These are phyloP conservation scores for Oithona nana DNA, from an alignment of 2,888 invertebrate genomes.

Conservation along the genomic window DNA sequence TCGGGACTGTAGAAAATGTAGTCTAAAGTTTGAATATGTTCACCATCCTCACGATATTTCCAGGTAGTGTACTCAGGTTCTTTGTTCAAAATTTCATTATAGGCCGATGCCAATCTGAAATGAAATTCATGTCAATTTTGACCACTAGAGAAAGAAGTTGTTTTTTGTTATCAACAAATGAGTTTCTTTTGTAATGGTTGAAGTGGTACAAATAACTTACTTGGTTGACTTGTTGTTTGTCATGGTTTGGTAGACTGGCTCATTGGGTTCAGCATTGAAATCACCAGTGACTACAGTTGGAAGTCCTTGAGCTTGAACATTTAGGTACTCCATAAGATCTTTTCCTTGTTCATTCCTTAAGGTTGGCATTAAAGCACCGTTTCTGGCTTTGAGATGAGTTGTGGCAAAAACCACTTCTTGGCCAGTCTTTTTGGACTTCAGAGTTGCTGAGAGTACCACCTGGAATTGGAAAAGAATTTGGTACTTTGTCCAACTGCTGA, in stretches of 20 bases:
- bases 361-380: constrained; percentile 43
- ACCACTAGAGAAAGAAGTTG: no score
- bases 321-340: constrained; percentile 40
- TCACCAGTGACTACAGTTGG: constrained; percentile 50
- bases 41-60: constrained; percentile 49
- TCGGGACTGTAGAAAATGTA: constrained; percentile 46
- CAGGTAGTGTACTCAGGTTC: constrained; percentile 56
- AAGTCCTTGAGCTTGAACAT: constrained; percentile 30
- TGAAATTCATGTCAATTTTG: background rate
- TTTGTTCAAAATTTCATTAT: constrained; percentile 24
- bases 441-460: constrained; percentile 40
- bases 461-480: constrained; percentile 22
- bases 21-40: constrained; percentile 51
- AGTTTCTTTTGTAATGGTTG: background rate
- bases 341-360: constrained; percentile 50
- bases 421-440: constrained; percentile 36
- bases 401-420: constrained; percentile 45
- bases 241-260: constrained; percentile 39
- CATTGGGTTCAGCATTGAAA: constrained; percentile 52
- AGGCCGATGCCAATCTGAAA: constrained; percentile 20
- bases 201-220: background rate
- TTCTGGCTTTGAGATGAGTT: constrained; percentile 52
- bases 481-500: background rate
- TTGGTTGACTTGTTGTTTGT: constrained; percentile 14
- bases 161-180: no score